Base-by-base conservation (phyloP, 2,113 vertebrate species). In the Tetrax tetrax region DNA sequence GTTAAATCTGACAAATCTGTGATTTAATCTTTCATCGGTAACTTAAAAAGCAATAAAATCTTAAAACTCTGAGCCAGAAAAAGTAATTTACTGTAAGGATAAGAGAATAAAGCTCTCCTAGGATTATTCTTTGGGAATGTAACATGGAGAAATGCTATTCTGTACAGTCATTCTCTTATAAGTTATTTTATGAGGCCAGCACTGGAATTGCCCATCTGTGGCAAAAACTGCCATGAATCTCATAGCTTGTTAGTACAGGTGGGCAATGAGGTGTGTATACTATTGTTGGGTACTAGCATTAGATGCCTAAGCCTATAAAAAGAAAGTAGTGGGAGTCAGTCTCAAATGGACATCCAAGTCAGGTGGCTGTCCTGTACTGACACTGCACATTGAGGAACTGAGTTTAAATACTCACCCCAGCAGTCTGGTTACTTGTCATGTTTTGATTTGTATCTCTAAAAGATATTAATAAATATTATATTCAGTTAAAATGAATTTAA, bases 1-100 rank as follows among this genome's bases (percentile, higher is more conserved):
- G n/a, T 72, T 94, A 94, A 94, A 71, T 45, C 81, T 90, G 80
- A 92, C 50, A 96, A 92, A 95, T 97, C 92, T 95, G 64, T 82
- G 91, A 87, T 96, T 95, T 96, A 92, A 90, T 87, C 63, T 93
- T 95, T 87, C 56, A 87, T 68, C 0, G 0, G 60, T 54, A 86
- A 80, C 74, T 96, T 96, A 66, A 87, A 93, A 76, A 94, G 81
- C 93, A 93, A 83, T 88, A 89, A 93, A 90, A 86, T 80, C 69
- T 86, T 93, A 93, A 91, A 88, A 48, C 65, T 86, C 47, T 65
- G 59, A 95, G 74, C 81, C 64, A 81, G 84, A 45, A 69, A 77
- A 92, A 92, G 79, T 96, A 93, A 88, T 95, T 95, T 95, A 50
- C 66, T 96, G 20, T 64, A 64, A 83, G 75, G 66, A 86, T 78